These are phyloP conservation scores for Tarsius wallacei DNA, from an alignment of 2,797 vertebrate species.

Conservation along the genomic window DNA sequence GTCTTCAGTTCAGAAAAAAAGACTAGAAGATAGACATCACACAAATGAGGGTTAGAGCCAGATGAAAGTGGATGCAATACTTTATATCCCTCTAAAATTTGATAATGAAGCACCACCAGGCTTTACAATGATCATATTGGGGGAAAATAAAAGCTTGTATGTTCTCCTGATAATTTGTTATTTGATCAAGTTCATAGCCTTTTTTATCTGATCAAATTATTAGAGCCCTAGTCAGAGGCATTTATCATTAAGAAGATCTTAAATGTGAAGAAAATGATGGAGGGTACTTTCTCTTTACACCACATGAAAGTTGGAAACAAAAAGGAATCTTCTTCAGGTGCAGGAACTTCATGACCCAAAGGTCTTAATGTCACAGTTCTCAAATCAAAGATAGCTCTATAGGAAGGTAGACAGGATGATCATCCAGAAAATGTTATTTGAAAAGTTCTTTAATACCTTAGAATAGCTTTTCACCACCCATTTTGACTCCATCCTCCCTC, in stretches of 20 bases:
- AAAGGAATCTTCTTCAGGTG: not conserved
- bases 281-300: not conserved
- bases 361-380: not conserved
- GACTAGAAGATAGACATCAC: not conserved
- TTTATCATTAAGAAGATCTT: not conserved
- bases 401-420: not conserved
- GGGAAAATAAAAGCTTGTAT: not conserved
- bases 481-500: not conserved
- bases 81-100: conserved; percentile 25
- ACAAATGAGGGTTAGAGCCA: not conserved
- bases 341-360: not conserved
- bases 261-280: not conserved
- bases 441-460: not conserved
- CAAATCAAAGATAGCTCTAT: not conserved
- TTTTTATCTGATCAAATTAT: conserved; percentile 58
- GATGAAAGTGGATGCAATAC: not conserved
- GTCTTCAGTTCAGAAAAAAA: conserved; percentile 1
- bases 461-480: not conserved
- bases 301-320: not conserved
- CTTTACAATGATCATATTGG: not conserved
- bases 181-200: conserved; percentile 34
- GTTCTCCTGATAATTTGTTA: not conserved
- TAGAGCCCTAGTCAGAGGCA: not conserved
- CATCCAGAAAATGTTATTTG: not conserved
- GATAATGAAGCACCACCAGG: not conserved